A percentile compares a stretch with the other conserved stretches of the same genome.
Evolutionary conservation across 1,140 invertebrate species (phyloP).

Genomic region (Cephus cinctus): DNA sequence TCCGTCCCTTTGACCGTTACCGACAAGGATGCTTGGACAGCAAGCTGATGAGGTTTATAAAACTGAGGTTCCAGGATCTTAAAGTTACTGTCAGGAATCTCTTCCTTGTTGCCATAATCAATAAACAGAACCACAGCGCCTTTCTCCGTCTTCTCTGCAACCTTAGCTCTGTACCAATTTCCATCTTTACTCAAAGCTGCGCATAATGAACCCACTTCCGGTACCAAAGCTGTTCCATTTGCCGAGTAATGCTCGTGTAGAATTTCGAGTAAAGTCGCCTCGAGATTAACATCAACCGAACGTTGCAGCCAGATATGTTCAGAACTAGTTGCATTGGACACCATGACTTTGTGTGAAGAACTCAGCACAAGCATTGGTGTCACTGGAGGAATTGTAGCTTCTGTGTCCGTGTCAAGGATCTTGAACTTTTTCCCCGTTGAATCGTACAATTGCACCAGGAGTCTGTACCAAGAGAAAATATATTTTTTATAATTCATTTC

Average conservation of each 20-base stretch:
- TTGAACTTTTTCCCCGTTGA: constrained; percentile 60
- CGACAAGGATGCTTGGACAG: constrained; percentile 52
- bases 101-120: constrained; percentile 59
- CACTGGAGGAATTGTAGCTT: constrained; percentile 55
- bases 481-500: constrained; percentile 5
- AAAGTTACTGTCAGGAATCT: constrained; percentile 27
- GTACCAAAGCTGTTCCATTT: constrained; percentile 37
- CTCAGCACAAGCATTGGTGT: constrained; percentile 60
- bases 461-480: constrained; percentile 48
- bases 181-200: constrained; percentile 61
- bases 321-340: constrained; percentile 54
- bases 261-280: constrained; percentile 53
- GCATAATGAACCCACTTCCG: constrained; percentile 57
- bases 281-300: constrained; percentile 39
- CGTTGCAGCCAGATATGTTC: constrained; percentile 65
- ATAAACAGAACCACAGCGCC: constrained; percentile 46
- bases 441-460: constrained; percentile 61
- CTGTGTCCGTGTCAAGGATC: constrained; percentile 51
- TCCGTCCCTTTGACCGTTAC: constrained; percentile 39
- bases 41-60: constrained; percentile 56
- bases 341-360: constrained; percentile 53
- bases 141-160: constrained; percentile 20
- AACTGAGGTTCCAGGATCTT: constrained; percentile 57
- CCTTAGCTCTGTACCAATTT: constrained; percentile 57
- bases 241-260: constrained; percentile 61